Evolutionary conservation across 2,113 vertebrate genomes (phyloP), one percentile per base, ranked within the genome.

Genomic region (Indicator indicator): DNA sequence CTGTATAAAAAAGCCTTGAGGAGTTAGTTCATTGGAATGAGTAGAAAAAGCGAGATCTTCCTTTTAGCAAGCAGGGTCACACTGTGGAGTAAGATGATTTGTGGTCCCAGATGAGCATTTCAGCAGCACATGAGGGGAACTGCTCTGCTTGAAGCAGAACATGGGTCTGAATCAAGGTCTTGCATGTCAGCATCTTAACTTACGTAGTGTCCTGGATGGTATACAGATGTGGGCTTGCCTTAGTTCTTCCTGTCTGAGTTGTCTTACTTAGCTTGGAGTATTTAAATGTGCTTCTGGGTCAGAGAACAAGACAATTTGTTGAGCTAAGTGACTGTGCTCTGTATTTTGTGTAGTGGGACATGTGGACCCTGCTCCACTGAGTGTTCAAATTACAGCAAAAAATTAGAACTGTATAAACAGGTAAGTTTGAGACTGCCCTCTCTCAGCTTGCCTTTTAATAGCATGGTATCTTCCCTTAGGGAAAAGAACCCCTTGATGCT

Each of bases 211-310:
- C 42, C 76, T 93, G 26, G 91, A 52, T 88, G 88, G 86, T 6
- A 6, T 83, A 68, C 83, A 93, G 56, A 86, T 88, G 88, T 94
- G 83, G 48, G 19, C 36, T 88, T 90, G 48, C 44, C 48, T 84
- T 7, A 2, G 8, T 84, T 90, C 86, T 38, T 92, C 44, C 50
- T 14, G 17, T 74, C 48, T 84, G 60, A 88, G 54, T 58, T 4
- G 10, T 38, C 32, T 78, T 56, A 38, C 50, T 90, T 83, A 80
- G n/a, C 27, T 3, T 36, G 36, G 18, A 88, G 18, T 64, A 63
- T 77, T 85, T 59, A 85, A 55, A 93, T 55, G 20, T 62, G 28
- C 69, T 71, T 83, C 77, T 75, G 62, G 65, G 65, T 74, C 62
- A 74, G 62, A 60, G 58, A 83, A 32, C 19, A 44, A 69, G 65